A percentile compares a stretch with the other conserved stretches of the same genome.
phyloP scores from a whole-genome alignment of 1,140 invertebrate genomes.

The Oscheius sp. region DNA sequence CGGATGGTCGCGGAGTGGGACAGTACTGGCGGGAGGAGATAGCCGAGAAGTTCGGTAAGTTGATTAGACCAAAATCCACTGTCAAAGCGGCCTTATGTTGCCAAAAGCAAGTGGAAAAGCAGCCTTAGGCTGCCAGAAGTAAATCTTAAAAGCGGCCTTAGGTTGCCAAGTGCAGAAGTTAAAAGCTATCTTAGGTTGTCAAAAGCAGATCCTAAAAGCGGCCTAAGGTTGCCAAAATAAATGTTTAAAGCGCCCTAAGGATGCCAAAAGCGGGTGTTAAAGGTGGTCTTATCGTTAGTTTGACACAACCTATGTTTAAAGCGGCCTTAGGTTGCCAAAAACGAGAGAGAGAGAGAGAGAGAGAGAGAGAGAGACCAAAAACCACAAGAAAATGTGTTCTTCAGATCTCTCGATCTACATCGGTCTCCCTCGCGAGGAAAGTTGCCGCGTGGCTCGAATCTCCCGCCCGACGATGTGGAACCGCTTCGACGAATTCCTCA shows the following conservation, averaged over 20 bases:
- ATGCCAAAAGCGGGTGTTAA: too few relatives aligned
- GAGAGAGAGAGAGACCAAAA: background rate
- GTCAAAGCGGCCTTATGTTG: slow-evolving; percentile 58
- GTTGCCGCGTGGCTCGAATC: slow-evolving; percentile 39
- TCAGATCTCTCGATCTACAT: slow-evolving; percentile 24
- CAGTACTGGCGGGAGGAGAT: slow-evolving; percentile 63
- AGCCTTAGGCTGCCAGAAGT: too few relatives aligned
- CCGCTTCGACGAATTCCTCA: slow-evolving; percentile 27
- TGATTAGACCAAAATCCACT: background rate
- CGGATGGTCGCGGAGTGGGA: slow-evolving; percentile 53
- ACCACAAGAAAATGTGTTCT: slow-evolving; percentile 37
- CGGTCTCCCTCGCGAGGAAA: slow-evolving; percentile 6
- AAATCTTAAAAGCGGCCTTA: too few relatives aligned
- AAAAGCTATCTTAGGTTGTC: too few relatives aligned
- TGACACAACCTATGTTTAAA: too few relatives aligned
- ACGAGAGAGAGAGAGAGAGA: slow-evolving; percentile 52
- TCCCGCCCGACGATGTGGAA: slow-evolving; percentile 6
- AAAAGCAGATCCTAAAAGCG: too few relatives aligned
- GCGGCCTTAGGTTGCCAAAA: too few relatives aligned
- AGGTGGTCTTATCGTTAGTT: too few relatives aligned
- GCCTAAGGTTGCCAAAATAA: too few relatives aligned
- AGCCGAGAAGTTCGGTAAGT: slow-evolving; percentile 60
- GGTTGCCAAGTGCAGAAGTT: too few relatives aligned
- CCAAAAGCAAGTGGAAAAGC: slow-evolving; percentile 56
- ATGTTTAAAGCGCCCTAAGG: too few relatives aligned